Base-by-base conservation (phyloP, 1,140 invertebrate genomes). In the Heliconius congener region DNA sequence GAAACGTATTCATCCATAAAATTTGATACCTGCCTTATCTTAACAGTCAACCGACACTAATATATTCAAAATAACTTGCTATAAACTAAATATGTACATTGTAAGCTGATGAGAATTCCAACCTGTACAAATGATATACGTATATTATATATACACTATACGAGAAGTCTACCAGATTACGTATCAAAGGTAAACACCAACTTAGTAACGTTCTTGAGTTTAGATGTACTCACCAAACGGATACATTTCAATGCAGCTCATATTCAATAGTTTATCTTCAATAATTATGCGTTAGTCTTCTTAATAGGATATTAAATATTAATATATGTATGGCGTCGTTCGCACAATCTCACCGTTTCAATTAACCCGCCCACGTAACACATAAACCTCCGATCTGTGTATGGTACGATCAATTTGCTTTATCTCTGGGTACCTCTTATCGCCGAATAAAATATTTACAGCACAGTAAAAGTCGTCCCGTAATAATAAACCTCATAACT, bases 401-500 rank as follows among this genome's bases (percentile, higher is more conserved):
- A 85, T 86, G 82, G 81, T 78, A 78, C 88, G 89, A 93, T 93
- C 91, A 92, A 93, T 92, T 93, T 93, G 87, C 81, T 90, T 93
- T 94, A 94, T 94, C 91, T 91, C 30, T 77, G 77, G 78, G 83
- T 83, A 82, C 85, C 82, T 87, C 85, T 94, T 94, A 93, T 93
- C 93, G 82, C 77, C 73, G 79, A 85, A 89, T 93, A 92, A 92
- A 93, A 90, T 93, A 93, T 94, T 94, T 91, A 93, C 90, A 89
- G 89, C 90, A 90, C 87, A 34, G 30, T 93, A 93, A 93, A 93
- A 85, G 86, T 86, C 89, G 83, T 91, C 86, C 82, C 86, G 82
- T 86, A 91, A 92, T 92, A 93, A 93, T 91, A 92, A 89, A 89
- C 85, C 85, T 90, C 90, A 92, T 93, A 93, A 90, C 83, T 83